Base-by-base conservation (phyloP, 2,797 vertebrate genomes). In the Bradypus variegatus region DNA sequence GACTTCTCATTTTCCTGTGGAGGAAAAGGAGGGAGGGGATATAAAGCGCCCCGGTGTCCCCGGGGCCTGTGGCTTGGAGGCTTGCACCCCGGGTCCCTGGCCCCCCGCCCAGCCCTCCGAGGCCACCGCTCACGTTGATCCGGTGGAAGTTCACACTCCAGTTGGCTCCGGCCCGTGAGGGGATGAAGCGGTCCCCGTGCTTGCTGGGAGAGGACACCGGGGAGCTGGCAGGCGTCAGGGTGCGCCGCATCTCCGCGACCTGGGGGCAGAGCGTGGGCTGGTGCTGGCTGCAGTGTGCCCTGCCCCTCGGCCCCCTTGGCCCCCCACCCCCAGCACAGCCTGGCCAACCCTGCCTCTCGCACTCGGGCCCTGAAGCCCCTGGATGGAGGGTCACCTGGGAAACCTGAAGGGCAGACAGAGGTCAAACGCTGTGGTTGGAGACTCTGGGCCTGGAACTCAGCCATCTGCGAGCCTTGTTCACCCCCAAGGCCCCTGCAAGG, bases 131-230 rank as follows among this genome's bases (percentile, higher is more conserved):
- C 96, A 99, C 99, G 78, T 99, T 99, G 97, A 99, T 99, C 95
- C 99, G 98, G 97, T 99, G 99, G 96, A 99, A 99, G 95, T 99
- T 99, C 94, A 99, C 99, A 87, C 98, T 99, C 99, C 99, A 99
- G 97, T 99, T 99, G 96, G 99, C 99, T 29, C 99, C 99, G 0
- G 99, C 99, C 94, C 99, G 97, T 5, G 99, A 99, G 23, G 99
- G 99, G 95, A 99, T 99, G 96, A 99, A 99, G 77, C 99, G 97
- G 97, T 99, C 99, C 0, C 99, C 99, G 0, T 99, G 99, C 92
- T 99, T 99, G 97, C 99, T 99, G 58, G 99, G 99, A 27, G 99
- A 99, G 41, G 99, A 99, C 97, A 99, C 97, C 0, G 99, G 99
- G 82, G 99, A 99, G 97, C 98, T 99, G 93, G 98, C 98, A 86